phyloP scores from a whole-genome alignment of 35 echinoderm and acorn worm genomes.

The Ptychodera flava region DNA sequence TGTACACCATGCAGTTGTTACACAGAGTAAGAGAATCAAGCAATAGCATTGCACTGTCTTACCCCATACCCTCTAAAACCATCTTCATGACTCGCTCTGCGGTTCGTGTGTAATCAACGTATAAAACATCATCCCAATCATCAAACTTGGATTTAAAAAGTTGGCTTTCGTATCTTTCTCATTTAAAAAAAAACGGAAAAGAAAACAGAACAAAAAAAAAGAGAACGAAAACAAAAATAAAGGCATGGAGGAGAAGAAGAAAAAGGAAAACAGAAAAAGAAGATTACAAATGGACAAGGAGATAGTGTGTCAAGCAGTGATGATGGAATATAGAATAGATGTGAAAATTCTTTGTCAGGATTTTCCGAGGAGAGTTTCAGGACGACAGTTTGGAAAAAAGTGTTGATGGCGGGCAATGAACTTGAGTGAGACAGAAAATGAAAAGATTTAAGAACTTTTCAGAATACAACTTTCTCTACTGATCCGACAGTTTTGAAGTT shows the following conservation, averaged over 20 bases:
- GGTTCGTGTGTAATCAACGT: conserved; percentile 71
- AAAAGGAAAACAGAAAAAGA: neutral
- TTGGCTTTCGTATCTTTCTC: conserved; percentile 82
- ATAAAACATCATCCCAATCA: conserved; percentile 95
- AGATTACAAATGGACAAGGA: neutral
- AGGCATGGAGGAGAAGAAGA: neutral
- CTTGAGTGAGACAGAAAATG: no score
- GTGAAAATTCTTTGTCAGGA: no score
- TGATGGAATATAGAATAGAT: neutral
- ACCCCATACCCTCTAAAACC: neutral
- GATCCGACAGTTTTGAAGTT: no score
- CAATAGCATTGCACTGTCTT: neutral
- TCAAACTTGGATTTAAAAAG: conserved; percentile 95
- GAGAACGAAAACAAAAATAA: neutral
- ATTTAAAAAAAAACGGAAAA: neutral
- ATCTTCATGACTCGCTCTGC: conserved; percentile 44
- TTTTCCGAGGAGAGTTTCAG: no score
- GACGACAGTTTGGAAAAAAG: no score
- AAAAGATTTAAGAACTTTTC: no score
- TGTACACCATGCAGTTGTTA: no score
- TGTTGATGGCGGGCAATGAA: no score
- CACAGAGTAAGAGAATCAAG: no score
- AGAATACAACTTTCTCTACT: no score
- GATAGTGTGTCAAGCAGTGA: neutral
- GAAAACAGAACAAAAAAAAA: neutral